Base-by-base conservation (phyloP, 2,797 vertebrate genomes). In the Microchirus variegatus region DNA sequence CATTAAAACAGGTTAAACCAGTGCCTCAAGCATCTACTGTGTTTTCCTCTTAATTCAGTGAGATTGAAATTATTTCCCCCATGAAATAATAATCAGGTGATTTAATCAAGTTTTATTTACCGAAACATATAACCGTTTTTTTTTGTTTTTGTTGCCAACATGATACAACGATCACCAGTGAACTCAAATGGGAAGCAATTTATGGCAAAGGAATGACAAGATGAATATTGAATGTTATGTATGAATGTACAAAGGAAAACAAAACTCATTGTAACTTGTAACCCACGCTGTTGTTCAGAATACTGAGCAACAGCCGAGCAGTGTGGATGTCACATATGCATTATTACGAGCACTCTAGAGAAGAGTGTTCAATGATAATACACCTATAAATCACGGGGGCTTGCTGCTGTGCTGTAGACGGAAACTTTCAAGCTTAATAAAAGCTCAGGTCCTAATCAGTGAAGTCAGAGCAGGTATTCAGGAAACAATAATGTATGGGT, bases 351-450 rank as follows among this genome's bases (percentile, higher is more conserved):
- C n/a, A 37, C 7, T 2, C 1, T 13, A 15, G n/a, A 31, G 51
- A 15, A 0, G 17, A 37, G 13, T 53, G 17, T 53, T 65, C 15
- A 47, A 56, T 37, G 48, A 12, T 56, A 59, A 50, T 40, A 59
- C 15, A 44, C 18, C 43, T 19, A 51, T 70, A 42, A 70, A 48
- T 48, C 46, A n/a, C 41, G 31, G 15, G 14, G 19, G 19, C 37
- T 41, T 37, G 3, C 54, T 45, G 47, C 42, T 31, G 38, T 18
- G 31, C 38, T 54, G 8, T 19, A 36, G 53, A 63, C 17, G 41
- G 14, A 78, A 17, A 59, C 43, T 6, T 55, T 19, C 12, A 9
- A 43, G 15, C 18, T 14, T 26, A 6, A 31, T 17, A 15, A 61
- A 12, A 50, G 22, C 53, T 37, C 31, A 6, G 16, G 52, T 13